Conservation (phyloP, 2,797 vertebrate genomes). For the Crocodylus rhombifer region DNA sequence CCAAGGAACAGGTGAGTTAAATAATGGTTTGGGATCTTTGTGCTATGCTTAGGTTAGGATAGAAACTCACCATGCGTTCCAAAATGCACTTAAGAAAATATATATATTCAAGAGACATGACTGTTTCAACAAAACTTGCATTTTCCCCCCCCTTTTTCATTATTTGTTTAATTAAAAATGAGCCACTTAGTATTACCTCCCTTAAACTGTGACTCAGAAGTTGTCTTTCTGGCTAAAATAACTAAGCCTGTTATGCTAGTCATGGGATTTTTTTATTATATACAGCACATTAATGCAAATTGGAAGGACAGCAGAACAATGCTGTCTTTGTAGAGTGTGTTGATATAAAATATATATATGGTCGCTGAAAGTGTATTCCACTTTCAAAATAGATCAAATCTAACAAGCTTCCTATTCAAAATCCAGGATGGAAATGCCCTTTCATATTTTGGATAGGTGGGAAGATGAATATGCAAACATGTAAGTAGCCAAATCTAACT, state of each 20-base stretch:
- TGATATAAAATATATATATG: background rate
- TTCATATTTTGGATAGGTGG: conserved; percentile 3
- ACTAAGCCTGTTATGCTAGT: background rate
- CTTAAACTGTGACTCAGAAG: background rate
- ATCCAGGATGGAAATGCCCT: conserved; percentile 21
- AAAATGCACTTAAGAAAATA: background rate
- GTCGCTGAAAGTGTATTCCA: background rate
- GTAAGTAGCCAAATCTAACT: conserved; percentile 41
- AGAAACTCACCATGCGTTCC: background rate
- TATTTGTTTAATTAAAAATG: background rate
- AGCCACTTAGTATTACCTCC: background rate
- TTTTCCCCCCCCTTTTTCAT: background rate
- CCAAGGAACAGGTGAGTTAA: background rate
- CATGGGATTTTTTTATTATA: background rate
- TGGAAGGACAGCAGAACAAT: background rate
- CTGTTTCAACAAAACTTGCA: background rate
- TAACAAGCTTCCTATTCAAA: background rate
- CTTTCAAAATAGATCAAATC: conserved; percentile 1
- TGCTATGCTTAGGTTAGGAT: background rate
- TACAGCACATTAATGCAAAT: accelerated
- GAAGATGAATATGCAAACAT: conserved; percentile 44
- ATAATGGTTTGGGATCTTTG: background rate
- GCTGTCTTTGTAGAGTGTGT: background rate
- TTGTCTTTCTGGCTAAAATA: background rate
- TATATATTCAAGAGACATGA: background rate